A percentile compares a stretch with the other conserved stretches of the same genome.
phyloP scores from a whole-genome alignment of 2,888 invertebrate genomes.

The Encarsia formosa region DNA sequence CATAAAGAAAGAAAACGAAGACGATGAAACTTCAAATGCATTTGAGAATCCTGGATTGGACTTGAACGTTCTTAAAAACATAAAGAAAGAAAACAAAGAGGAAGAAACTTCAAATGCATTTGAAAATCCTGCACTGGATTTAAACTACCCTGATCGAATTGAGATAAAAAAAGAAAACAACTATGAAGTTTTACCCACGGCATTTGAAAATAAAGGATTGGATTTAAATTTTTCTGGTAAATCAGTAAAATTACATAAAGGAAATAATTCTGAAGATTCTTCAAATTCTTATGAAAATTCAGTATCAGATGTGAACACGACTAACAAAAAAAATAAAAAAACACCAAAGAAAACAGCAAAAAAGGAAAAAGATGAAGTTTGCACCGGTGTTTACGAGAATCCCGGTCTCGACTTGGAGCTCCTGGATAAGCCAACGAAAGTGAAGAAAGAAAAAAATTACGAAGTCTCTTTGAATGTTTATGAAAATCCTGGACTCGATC shows the following conservation, averaged over 20 bases:
- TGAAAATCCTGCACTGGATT: slow-evolving; percentile 20
- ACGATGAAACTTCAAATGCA: not conserved
- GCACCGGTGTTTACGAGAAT: slow-evolving; percentile 12
- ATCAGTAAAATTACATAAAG: not conserved
- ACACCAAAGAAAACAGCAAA: not conserved
- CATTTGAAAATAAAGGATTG: no score
- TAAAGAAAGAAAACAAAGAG: not conserved
- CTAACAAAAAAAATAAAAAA: not conserved
- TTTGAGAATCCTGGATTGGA: slow-evolving; percentile 19
- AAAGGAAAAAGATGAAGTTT: not conserved
- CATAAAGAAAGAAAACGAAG: slow-evolving; percentile 2
- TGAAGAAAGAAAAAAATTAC: not conserved
- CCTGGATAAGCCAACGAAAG: not conserved
- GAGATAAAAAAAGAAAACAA: not conserved
- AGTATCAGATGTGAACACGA: no score
- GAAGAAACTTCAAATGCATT: not conserved
- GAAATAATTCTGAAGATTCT: not conserved
- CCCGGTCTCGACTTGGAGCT: slow-evolving; percentile 14
- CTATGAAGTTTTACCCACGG: no score
- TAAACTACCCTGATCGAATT: slow-evolving; percentile 8
- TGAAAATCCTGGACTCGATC: slow-evolving; percentile 20
- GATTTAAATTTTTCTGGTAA: not conserved
- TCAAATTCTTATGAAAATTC: no score
- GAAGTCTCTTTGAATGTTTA: not conserved
- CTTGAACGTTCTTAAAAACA: slow-evolving; percentile 13